Evolutionary conservation across 2,888 invertebrate genomes (phyloP), one percentile per base, ranked within the genome.

Genomic region (Phaonia tiefii): DNA sequence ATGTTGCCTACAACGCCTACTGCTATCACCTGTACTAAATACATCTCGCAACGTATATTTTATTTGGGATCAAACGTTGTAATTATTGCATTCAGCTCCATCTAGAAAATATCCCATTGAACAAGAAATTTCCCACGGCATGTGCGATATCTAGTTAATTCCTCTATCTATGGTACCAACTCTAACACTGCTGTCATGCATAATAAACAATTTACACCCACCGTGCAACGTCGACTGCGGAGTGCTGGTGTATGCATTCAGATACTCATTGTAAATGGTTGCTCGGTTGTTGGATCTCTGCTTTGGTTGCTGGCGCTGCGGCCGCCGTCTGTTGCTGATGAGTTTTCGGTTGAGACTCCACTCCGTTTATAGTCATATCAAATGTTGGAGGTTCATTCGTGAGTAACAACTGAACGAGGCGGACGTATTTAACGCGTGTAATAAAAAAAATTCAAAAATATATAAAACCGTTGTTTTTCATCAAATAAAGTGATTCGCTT

Each of bases 341-440:
- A 54, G 70, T 58, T 74, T 83, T 66, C 67, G 76, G 75, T n/a
- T n/a, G n/a, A n/a, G n/a, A n/a, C 75, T 73, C 71, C 75, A 77
- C 78, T 75, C 78, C 81, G 81, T 81, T 81, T 78, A 72, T 78
- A 78, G 81, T 72, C 69, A 78, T 75, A 72, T 75, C 67, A 78
- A 72, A 81, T 78, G 76, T 87, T 88, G 86, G 86, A 88, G 85
- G 87, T 84, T 87, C 86, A 88, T 88, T 88, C 88, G 89, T 87
- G 85, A 87, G 86, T 84, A 85, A 85, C 84, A 86, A 83, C 85
- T 87, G 87, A 86, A 84, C 86, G 86, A 86, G 85, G 85, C 85
- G 87, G 89, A 87, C 88, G 88, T 85, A 67, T 60, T 80, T 80
- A 75, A 75, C 81, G 81, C 81, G 81, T 75, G 67, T 39, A 44